Percentiles rank a stretch among this genome's conserved stretches.
These are phyloP conservation scores for Orestias chungarensis DNA, from an alignment of 2,797 vertebrate species.

Conservation along the genomic window DNA sequence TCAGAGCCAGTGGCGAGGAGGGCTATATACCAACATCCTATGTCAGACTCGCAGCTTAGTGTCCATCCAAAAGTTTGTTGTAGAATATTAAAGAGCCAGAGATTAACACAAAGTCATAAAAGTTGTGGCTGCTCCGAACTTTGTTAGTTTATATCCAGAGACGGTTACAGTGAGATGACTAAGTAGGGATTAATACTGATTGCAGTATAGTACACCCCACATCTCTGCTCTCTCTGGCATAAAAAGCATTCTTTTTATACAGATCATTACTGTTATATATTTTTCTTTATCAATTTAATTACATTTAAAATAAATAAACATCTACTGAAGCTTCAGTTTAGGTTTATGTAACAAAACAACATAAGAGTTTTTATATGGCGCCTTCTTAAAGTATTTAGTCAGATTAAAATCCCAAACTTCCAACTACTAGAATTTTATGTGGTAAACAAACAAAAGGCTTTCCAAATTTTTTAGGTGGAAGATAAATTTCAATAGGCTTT, in stretches of 20 bases:
- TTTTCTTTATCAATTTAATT: conserved; percentile 26
- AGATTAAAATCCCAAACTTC: neutral
- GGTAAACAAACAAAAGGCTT: neutral
- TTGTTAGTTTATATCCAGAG: conserved; percentile 50
- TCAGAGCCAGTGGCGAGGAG: conserved; percentile 77
- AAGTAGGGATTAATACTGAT: conserved; percentile 44
- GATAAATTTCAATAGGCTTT: neutral
- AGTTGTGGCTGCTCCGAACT: conserved; percentile 36
- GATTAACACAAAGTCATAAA: conserved; percentile 52
- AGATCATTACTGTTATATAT: conserved; percentile 19
- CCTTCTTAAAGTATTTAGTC: neutral
- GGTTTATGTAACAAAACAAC: conserved; percentile 18
- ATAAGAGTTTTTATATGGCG: conserved; percentile 14
- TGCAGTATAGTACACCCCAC: conserved; percentile 27
- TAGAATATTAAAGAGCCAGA: conserved; percentile 37
- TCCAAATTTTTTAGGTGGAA: neutral
- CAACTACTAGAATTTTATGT: neutral
- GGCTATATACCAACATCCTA: conserved; percentile 91
- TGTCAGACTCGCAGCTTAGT: conserved; percentile 69
- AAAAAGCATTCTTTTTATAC: conserved; percentile 16
- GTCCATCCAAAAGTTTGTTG: conserved; percentile 11
- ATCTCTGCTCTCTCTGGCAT: conserved; percentile 22
- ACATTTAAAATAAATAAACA: conserved; percentile 9
- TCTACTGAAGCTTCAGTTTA: conserved; percentile 60
- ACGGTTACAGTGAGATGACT: conserved; percentile 42